Evolutionary conservation across 2,888 invertebrate genomes (phyloP), one percentile per base, ranked within the genome.

Genomic region (Caenorhabditis japonica): DNA sequence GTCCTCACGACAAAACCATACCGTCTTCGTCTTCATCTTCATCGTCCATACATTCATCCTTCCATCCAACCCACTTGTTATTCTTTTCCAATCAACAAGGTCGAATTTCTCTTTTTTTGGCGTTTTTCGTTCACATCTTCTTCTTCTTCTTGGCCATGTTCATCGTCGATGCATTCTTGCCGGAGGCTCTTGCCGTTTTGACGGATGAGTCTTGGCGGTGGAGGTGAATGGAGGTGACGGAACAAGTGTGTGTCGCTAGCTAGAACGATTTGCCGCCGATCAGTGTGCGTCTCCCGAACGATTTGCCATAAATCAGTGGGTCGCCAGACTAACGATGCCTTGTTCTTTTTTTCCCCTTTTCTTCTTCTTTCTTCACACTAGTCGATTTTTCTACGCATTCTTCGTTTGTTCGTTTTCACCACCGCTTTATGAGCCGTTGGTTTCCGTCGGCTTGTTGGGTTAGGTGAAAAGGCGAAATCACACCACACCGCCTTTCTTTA

Each of bases 251-350:
- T 27, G 55, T 46, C 36, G 44, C 47, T 55, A 47, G 55, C 46
- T 23, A 44, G n/a, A 13, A 41, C 36, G 51, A 66, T 66, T 58
- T 66, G 66, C 56, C n/a, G n/a, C n/a, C 56, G 56, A 58, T 66
- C 56, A 51, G 56, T 41, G 56, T 56, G 56, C 66, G 66, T 66
- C n/a, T n/a, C 49, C 25, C 49, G 51, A 66, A 66, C 66, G 66
- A 66, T 66, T 66, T 66, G 66, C 56, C 66, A 56, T 66, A 66
- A 66, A 66, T 66, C 66, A 66, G 66, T 56, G 56, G 51, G 56
- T 34, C 62, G 53, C 39, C 47, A 25, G 13, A 36, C 51, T 56
- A 55, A 56, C 66, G 56, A 51, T 64, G 62, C 46, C 62, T 49
- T 51, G 56, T 56, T 64, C 49, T 56, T 64, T 15, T 33, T 55